A percentile compares a stretch with the other conserved stretches of the same genome.
Conservation (phyloP, 2,888 invertebrate species). For the Shargacucullia verbasci region DNA sequence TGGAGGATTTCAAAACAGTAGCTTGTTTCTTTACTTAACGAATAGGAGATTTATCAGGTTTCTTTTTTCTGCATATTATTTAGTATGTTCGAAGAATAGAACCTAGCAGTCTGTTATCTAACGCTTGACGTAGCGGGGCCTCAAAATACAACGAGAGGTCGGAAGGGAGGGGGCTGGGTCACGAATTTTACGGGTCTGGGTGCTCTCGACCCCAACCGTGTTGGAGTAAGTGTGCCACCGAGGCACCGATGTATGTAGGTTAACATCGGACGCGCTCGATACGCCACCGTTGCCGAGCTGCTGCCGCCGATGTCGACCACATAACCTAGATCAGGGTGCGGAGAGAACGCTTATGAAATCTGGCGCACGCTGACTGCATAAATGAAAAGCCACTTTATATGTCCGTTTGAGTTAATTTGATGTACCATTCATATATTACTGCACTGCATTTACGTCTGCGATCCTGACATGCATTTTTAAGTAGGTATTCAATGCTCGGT, state of each 20-base stretch:
- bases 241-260: slow-evolving; percentile 83
- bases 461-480: slow-evolving; percentile 28
- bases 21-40: too few species aligned
- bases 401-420: slow-evolving; percentile 70
- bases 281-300: slow-evolving; percentile 81
- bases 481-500: slow-evolving; percentile 7
- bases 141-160: slow-evolving; percentile 68
- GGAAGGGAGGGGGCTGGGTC: slow-evolving; percentile 75
- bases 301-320: slow-evolving; percentile 85
- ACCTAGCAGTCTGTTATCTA: slow-evolving; percentile 70
- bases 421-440: slow-evolving; percentile 51
- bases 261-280: slow-evolving; percentile 88
- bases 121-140: slow-evolving; percentile 65
- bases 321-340: slow-evolving; percentile 89
- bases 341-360: slow-evolving; percentile 89
- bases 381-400: slow-evolving; percentile 80
- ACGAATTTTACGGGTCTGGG: slow-evolving; percentile 83
- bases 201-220: slow-evolving; percentile 82
- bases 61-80: neutral
- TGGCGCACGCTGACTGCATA: slow-evolving; percentile 85
- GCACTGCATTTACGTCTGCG: slow-evolving; percentile 12
- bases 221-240: slow-evolving; percentile 80
- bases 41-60: too few species aligned
- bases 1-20: slow-evolving; percentile 4
- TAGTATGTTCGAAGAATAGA: slow-evolving; percentile 54